Percentiles rank a stretch among this genome's conserved stretches.
These are phyloP conservation scores for Trachelus iudaicus DNA, from an alignment of 2,888 invertebrate species.

Conservation along the genomic window DNA sequence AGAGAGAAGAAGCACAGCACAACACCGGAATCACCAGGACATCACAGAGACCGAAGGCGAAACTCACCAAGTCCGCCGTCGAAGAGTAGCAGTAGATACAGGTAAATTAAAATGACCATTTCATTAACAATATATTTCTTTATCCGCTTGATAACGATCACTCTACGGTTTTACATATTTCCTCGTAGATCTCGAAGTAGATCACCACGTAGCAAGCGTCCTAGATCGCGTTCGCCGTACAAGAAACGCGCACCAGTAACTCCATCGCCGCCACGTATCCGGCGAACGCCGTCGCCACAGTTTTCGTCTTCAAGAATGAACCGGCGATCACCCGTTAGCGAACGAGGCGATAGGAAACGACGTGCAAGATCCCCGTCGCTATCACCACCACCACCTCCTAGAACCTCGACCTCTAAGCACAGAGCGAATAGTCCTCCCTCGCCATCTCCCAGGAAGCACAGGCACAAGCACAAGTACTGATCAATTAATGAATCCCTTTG, in stretches of 20 bases:
- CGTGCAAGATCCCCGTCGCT: conserved; percentile 57
- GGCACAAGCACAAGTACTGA: conserved; percentile 70
- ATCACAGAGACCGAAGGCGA: conserved; percentile 58
- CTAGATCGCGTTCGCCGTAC: conserved; percentile 65
- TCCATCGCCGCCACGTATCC: conserved; percentile 60
- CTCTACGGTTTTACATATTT: neutral
- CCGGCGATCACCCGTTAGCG: conserved; percentile 49
- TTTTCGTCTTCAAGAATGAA: conserved; percentile 51
- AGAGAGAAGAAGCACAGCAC: conserved; percentile 59
- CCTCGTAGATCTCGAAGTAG: conserved; percentile 57
- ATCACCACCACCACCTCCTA: conserved; percentile 54
- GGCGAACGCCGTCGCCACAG: conserved; percentile 59
- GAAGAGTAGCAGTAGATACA: conserved; percentile 52
- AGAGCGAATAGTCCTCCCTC: conserved; percentile 61
- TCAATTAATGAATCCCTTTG: neutral
- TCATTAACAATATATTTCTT: neutral
- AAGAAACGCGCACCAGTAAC: conserved; percentile 57
- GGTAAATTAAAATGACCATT: conserved; percentile 37
- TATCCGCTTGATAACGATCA: conserved; percentile 13
- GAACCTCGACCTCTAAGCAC: conserved; percentile 53
- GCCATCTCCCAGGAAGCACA: conserved; percentile 67
- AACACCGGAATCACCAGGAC: conserved; percentile 58
- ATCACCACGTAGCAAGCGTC: conserved; percentile 63
- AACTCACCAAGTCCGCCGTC: conserved; percentile 52
- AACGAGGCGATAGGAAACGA: conserved; percentile 56